Conservation (phyloP, 2,888 invertebrate genomes). For the Epirrhoe alternata region DNA sequence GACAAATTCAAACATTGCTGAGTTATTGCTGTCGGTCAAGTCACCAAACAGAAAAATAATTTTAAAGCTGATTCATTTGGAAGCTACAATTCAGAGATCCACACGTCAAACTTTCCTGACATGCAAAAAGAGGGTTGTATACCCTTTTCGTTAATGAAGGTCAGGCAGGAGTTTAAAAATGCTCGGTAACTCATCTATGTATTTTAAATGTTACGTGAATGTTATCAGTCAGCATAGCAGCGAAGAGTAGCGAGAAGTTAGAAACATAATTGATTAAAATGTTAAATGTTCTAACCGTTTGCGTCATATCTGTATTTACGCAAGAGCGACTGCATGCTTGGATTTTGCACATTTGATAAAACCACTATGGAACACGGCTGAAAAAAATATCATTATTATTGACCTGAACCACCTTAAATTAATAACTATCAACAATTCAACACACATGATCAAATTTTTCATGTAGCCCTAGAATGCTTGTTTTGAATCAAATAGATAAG, state of each 20-base stretch:
- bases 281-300: slow-evolving; percentile 60
- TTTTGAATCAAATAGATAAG: no score
- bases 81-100: no score
- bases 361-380: slow-evolving; percentile 76
- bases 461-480: no score
- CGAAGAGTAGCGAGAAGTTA: not conserved
- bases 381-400: slow-evolving; percentile 35
- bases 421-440: not conserved
- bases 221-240: not conserved
- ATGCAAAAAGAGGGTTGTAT: no score
- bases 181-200: not conserved
- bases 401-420: not conserved
- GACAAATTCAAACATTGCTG: no score
- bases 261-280: slow-evolving; percentile 10
- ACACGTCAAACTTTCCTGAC: no score
- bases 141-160: no score
- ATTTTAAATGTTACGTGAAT: not conserved
- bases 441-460: no score
- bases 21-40: no score
- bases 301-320: slow-evolving; percentile 77
- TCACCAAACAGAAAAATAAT: no score
- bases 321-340: slow-evolving; percentile 69
- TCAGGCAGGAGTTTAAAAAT: no score
- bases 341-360: slow-evolving; percentile 69
- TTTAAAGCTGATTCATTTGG: no score